Evolutionary conservation across 2,797 vertebrate genomes (phyloP).

Genomic region (Gadopsis bispinosus): DNA sequence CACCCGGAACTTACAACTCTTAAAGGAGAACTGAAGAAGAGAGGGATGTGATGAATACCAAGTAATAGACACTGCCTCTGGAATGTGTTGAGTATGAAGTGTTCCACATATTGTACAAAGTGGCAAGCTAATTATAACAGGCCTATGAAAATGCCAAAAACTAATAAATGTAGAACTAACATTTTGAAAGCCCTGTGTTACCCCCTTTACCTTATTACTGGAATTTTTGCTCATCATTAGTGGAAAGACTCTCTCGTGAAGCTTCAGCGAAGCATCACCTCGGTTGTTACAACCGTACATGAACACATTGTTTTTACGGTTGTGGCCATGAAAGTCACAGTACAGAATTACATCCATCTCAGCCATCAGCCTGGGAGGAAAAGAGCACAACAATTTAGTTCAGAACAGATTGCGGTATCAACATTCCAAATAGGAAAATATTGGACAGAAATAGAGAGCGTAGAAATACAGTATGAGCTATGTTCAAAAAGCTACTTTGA

Average conservation of each 20-base stretch:
- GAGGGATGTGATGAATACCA: slow-evolving; percentile 3
- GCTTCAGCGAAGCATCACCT: slow-evolving; percentile 50
- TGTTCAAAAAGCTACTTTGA: background rate
- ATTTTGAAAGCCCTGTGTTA: background rate
- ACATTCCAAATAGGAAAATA: background rate
- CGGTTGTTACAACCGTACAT: slow-evolving; percentile 91
- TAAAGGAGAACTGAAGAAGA: slow-evolving; percentile 89
- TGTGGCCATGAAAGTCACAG: slow-evolving; percentile 96
- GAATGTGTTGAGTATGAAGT: background rate
- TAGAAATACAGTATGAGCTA: background rate
- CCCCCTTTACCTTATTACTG: slow-evolving; percentile 86
- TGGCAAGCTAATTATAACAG: background rate
- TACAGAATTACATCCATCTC: slow-evolving; percentile 91
- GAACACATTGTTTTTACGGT: slow-evolving; percentile 93
- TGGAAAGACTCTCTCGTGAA: slow-evolving; percentile 90
- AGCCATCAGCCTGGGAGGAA: slow-evolving; percentile 82
- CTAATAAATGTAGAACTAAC: background rate
- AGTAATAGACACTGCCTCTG: background rate
- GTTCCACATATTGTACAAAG: background rate
- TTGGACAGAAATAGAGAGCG: background rate
- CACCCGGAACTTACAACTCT: slow-evolving; percentile 94
- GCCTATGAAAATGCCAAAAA: background rate
- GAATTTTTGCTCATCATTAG: slow-evolving; percentile 97
- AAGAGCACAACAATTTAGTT: fast-evolving
- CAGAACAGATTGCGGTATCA: background rate